Evolutionary conservation across 2,113 vertebrate genomes (phyloP).

Genomic region (Chascanopsetta lugubris): DNA sequence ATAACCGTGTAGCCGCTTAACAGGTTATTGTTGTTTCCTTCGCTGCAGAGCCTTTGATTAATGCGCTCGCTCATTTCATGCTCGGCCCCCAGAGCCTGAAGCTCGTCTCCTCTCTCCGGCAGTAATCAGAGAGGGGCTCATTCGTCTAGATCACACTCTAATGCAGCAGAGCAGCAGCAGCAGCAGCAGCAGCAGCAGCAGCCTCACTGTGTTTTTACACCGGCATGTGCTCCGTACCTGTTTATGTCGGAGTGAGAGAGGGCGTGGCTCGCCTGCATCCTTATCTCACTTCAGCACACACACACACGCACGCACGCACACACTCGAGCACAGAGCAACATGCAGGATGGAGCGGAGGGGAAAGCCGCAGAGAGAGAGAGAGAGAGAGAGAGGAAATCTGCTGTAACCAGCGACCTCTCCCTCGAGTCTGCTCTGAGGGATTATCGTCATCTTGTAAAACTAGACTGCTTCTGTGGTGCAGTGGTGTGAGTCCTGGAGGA

Average conservation of each 20-base stretch:
- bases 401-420: neutral
- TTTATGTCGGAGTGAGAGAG: constrained; percentile 40
- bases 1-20: constrained; percentile 36
- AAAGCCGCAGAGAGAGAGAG: neutral
- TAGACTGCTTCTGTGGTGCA: constrained; percentile 7
- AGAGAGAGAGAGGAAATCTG: neutral
- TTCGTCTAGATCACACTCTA: constrained; percentile 47
- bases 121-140: constrained; percentile 39
- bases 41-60: constrained; percentile 55
- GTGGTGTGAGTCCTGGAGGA: constrained; percentile 28
- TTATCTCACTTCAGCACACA: constrained; percentile 72
- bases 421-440: neutral
- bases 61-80: constrained; percentile 35
- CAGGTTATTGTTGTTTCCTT: constrained; percentile 54
- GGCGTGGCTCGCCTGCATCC: constrained; percentile 61
- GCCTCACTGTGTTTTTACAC: no score
- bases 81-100: constrained; percentile 15
- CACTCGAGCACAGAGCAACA: constrained; percentile 4
- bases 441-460: constrained; percentile 5
- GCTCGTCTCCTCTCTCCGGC: constrained; percentile 40
- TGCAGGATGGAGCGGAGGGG: neutral
- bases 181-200: constrained; percentile 10
- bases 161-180: constrained; percentile 23
- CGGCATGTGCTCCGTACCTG: constrained; percentile 46
- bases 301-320: constrained; percentile 36